Conservation (phyloP, 2,888 invertebrate species). For the Mamestra brassicae region DNA sequence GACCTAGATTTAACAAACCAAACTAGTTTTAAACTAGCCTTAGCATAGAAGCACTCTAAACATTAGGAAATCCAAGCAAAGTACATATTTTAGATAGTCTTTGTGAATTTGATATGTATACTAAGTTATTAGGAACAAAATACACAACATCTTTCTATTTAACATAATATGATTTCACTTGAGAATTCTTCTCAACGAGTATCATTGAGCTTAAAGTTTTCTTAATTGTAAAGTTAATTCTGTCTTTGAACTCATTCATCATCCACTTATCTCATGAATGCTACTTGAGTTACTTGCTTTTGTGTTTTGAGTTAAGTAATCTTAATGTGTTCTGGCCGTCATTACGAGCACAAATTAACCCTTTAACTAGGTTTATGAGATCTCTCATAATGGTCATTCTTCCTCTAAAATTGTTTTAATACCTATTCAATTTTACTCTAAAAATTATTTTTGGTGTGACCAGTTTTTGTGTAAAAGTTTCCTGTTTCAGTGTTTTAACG, state of each 20-base stretch:
- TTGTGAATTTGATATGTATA: background rate
- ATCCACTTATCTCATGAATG: conserved; percentile 18
- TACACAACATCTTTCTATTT: background rate
- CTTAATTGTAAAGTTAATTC: conserved; percentile 18
- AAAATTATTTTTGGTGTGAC: no score
- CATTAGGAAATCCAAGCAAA: conserved; percentile 42
- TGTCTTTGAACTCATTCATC: conserved; percentile 29
- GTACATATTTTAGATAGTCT: background rate
- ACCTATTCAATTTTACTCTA: background rate
- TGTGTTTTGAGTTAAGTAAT: conserved; percentile 45
- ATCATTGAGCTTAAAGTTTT: background rate
- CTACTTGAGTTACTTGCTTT: conserved; percentile 23
- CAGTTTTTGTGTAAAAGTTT: no score
- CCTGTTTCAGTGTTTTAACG: no score
- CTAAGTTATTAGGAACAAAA: background rate
- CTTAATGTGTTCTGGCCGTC: conserved; percentile 31
- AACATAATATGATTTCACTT: background rate
- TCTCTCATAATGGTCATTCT: background rate
- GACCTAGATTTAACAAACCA: conserved; percentile 31
- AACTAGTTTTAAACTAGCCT: conserved; percentile 39
- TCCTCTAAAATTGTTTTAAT: conserved; percentile 1
- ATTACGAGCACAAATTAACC: conserved; percentile 24
- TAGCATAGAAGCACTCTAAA: conserved; percentile 21
- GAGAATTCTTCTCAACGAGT: background rate
- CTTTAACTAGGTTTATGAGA: conserved; percentile 23